Evolutionary conservation across 35 echinoderm and acorn worm species (phyloP).

Genomic region (Acanthaster planci): DNA sequence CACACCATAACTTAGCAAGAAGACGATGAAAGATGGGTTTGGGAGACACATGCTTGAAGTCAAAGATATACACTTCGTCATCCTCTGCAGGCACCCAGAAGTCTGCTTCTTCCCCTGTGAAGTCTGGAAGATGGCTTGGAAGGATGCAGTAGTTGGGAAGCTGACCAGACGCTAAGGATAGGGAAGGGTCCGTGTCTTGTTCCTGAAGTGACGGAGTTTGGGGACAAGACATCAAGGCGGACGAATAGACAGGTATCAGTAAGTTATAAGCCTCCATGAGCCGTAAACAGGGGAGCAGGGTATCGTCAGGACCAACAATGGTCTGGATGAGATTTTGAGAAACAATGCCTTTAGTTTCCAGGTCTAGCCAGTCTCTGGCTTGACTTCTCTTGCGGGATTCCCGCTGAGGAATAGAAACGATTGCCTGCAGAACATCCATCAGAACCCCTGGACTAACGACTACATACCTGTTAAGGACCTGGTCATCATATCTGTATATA

Average conservation of each 20-base stretch:
- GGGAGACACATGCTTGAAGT: conserved; percentile 31
- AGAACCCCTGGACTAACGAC: conserved; percentile 30
- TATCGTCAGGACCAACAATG: not conserved
- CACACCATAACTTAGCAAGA: conserved; percentile 20
- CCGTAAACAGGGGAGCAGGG: not conserved
- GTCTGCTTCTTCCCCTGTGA: not conserved
- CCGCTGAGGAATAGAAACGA: conserved; percentile 15
- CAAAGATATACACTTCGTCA: conserved; percentile 43
- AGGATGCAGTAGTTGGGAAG: not conserved
- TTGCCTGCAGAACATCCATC: conserved; percentile 31
- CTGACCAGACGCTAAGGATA: too few relatives aligned
- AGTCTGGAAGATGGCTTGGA: conserved; percentile 9
- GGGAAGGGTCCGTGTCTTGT: too few relatives aligned
- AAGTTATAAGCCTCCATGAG: conserved; percentile 34
- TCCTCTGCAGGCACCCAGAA: not conserved
- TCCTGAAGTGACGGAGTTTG: too few relatives aligned
- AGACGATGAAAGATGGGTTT: conserved; percentile 26
- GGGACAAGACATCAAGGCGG: too few relatives aligned
- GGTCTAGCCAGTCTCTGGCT: not conserved
- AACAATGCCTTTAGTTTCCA: conserved; percentile 19
- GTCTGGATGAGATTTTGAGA: conserved; percentile 2
- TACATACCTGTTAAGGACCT: conserved; percentile 28
- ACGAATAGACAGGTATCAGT: not conserved
- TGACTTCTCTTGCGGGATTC: not conserved
- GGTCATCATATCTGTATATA: conserved; percentile 45